Base-by-base conservation (phyloP, 2,113 vertebrate species). In the Pygoscelis antarcticus region DNA sequence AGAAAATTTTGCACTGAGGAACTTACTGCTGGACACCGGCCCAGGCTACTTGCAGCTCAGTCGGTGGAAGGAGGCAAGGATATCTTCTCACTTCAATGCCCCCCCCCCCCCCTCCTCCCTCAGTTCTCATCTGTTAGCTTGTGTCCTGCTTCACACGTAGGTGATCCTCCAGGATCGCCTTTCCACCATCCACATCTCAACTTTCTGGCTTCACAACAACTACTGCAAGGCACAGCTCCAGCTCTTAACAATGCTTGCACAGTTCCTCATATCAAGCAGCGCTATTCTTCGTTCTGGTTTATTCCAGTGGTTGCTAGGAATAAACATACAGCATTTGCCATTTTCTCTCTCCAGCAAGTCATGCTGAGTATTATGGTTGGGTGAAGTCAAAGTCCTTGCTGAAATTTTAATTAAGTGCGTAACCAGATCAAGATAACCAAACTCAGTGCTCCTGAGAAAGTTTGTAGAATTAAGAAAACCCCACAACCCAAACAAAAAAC, bases 161-260 rank as follows among this genome's bases (percentile, higher is more conserved):
- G 76, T 94, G 89, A 89, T 94, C 84, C 38, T 95, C 75, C 42
- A 60, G 93, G 93, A 97, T 96, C 94, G 58, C 60, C 71, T 95
- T 97, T 95, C 92, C 55, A 64, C 70, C 25, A 16, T 49, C 60
- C 46, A 68, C 83, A 81, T 72, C 75, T 96, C 93, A 92, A 22
- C 86, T 95, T 89, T 95, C 96, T 81, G 82, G 46, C 68, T 78
- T 92, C 64, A 23, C 36, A 83, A 76, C 51, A 29, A 52, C 26
- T 19, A 60, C 30, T 2, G 0, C 21, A 80, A 83, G 74, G 68
- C 75, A 83, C 58, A 77, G 75, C 49, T 84, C 70, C 58, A 80
- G 82, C 70, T 94, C 49, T 40, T 54, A 84, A 94, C 90, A 96
- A 76, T 57, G 58, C 74, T 46, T 30, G 40, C 66, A 69, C 10